A percentile compares a stretch with the other conserved stretches of the same genome.
These are phyloP conservation scores for Mastomys natalensis DNA, from an alignment of 2,113 vertebrate genomes.

Conservation along the genomic window DNA sequence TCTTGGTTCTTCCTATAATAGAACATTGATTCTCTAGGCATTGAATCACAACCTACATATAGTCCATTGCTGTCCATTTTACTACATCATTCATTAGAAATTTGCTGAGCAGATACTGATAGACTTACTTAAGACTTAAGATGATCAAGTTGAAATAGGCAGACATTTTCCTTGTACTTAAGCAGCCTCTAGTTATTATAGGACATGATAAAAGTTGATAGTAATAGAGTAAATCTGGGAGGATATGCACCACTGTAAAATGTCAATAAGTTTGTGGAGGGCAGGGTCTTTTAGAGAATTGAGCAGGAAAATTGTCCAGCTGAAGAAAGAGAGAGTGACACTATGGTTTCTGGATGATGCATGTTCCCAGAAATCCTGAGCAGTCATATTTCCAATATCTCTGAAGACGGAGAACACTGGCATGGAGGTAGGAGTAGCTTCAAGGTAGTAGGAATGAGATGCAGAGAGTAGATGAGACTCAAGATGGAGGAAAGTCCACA, in stretches of 20 bases:
- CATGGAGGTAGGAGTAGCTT: fast-evolving
- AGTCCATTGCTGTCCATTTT: not conserved
- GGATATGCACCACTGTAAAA: not conserved
- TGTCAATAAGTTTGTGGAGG: fast-evolving
- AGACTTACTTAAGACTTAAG: too few relatives aligned
- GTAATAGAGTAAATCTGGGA: not conserved
- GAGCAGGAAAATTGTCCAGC: not conserved
- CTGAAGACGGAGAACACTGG: not conserved
- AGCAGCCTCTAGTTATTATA: not conserved
- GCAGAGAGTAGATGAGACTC: fast-evolving
- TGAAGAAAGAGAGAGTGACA: not conserved
- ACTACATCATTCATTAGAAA: not conserved
- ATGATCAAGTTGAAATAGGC: not conserved
- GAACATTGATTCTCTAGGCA: not conserved
- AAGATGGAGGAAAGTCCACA: not conserved
- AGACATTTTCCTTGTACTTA: not conserved
- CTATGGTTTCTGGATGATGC: fast-evolving
- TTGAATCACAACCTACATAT: not conserved
- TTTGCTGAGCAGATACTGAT: not conserved
- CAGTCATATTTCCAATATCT: not conserved
- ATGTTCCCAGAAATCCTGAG: not conserved
- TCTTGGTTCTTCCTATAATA: not conserved
- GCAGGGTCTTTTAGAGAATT: not conserved
- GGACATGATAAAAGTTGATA: not conserved
- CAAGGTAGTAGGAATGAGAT: not conserved